Conservation (phyloP, 2,888 invertebrate genomes). For the Tricholauxania praeusta region DNA sequence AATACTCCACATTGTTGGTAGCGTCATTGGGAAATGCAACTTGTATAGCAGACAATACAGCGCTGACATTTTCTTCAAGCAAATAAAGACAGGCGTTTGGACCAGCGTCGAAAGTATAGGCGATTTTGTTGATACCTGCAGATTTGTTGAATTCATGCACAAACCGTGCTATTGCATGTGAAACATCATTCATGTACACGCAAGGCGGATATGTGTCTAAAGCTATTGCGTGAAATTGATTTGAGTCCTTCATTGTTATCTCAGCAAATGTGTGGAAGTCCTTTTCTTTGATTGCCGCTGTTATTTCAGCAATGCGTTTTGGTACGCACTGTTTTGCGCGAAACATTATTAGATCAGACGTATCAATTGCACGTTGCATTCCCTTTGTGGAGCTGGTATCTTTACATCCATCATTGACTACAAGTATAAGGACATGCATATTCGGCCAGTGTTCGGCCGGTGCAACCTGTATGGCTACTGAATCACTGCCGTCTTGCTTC, state of each 20-base stretch:
- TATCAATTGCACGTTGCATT: conserved; percentile 85
- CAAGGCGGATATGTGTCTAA: conserved; percentile 95
- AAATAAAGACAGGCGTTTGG: conserved; percentile 95
- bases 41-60: conserved; percentile 77
- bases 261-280: conserved; percentile 91
- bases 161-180: conserved; percentile 82
- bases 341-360: conserved; percentile 84
- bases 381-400: conserved; percentile 88
- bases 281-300: conserved; percentile 71
- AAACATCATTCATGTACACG: conserved; percentile 91
- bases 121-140: conserved; percentile 77
- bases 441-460: conserved; percentile 88
- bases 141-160: conserved; percentile 86
- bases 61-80: conserved; percentile 79
- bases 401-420: conserved; percentile 87
- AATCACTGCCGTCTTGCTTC: conserved; percentile 77
- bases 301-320: conserved; percentile 71
- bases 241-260: conserved; percentile 96
- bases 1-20: conserved; percentile 68
- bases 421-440: conserved; percentile 88
- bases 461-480: conserved; percentile 80
- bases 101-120: conserved; percentile 99
- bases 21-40: conserved; percentile 77
- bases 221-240: conserved; percentile 95
- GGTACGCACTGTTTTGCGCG: conserved; percentile 82